Evolutionary conservation across 2,888 invertebrate species (phyloP).

Genomic region (Drosophila demipolita): DNA sequence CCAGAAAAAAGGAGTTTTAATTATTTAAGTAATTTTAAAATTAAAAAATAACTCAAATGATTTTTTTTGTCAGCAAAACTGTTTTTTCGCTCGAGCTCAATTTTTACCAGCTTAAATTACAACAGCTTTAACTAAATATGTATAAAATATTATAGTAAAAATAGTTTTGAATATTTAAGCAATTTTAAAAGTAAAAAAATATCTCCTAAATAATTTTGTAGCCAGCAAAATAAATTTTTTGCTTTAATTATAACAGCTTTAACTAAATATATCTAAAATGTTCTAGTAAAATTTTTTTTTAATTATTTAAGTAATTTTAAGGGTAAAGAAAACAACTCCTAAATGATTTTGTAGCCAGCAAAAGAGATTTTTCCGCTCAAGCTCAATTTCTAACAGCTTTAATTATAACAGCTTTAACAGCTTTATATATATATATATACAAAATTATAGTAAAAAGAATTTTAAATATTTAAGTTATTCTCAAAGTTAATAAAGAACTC

Average conservation of each 20-base stretch:
- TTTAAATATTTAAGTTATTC: background rate
- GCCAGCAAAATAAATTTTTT: too few relatives aligned
- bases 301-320: background rate
- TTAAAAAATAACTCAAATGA: too few relatives aligned
- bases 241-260: background rate
- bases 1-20: too few relatives aligned
- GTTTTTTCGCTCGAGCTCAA: too few relatives aligned
- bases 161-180: too few relatives aligned
- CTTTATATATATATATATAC: background rate
- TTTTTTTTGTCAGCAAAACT: too few relatives aligned
- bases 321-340: background rate
- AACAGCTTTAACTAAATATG: background rate
- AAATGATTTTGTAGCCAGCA: background rate
- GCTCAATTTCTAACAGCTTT: too few relatives aligned
- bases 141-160: background rate
- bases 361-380: too few relatives aligned
- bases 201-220: too few relatives aligned
- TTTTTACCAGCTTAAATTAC: background rate
- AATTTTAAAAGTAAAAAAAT: too few relatives aligned
- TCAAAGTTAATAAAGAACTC: background rate
- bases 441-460: background rate
- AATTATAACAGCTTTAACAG: background rate
- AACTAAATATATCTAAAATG: too few relatives aligned
- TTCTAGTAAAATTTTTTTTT: too few relatives aligned
- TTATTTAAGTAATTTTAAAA: background rate